Percentiles rank a stretch among this genome's conserved stretches.
Evolutionary conservation across 2,888 invertebrate species (phyloP).

Genomic region (Flexamia atlantica): DNA sequence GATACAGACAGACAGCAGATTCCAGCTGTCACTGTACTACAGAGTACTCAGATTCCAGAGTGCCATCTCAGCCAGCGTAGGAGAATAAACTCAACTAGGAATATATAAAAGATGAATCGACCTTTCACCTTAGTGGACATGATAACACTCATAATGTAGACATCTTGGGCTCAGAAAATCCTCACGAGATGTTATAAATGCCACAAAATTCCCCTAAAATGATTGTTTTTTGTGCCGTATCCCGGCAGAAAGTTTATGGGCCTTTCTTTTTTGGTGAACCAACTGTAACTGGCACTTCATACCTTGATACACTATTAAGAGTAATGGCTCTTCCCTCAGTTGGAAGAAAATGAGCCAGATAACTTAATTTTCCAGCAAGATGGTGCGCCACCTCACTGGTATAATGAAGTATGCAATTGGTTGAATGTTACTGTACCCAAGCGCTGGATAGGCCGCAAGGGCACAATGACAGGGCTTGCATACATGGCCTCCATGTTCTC

Average conservation of each 20-base stretch:
- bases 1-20: too few species aligned
- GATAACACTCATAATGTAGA: background rate
- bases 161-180: slow-evolving; percentile 49
- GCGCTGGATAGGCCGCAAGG: slow-evolving; percentile 28
- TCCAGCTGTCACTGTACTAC: too few species aligned
- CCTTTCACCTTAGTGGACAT: slow-evolving; percentile 19
- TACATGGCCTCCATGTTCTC: slow-evolving; percentile 48
- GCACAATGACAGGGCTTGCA: slow-evolving; percentile 46
- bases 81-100: too few species aligned
- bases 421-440: slow-evolving; percentile 24
- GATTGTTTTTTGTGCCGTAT: slow-evolving; percentile 48
- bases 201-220: slow-evolving; percentile 22
- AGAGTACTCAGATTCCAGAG: background rate
- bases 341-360: slow-evolving; percentile 36
- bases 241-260: slow-evolving; percentile 43
- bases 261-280: slow-evolving; percentile 50
- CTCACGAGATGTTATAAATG: slow-evolving; percentile 26
- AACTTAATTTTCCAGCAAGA: slow-evolving; percentile 56
- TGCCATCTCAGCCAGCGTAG: too few species aligned
- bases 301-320: slow-evolving; percentile 35
- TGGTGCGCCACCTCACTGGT: slow-evolving; percentile 53
- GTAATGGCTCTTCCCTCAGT: slow-evolving; percentile 56
- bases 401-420: slow-evolving; percentile 30
- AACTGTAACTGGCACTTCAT: slow-evolving; percentile 47
- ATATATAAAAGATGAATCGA: slow-evolving; percentile 31